A percentile compares a stretch with the other conserved stretches of the same genome.
phyloP scores from a whole-genome alignment of 2,888 invertebrate genomes.

The Ditula angustiorana region DNA sequence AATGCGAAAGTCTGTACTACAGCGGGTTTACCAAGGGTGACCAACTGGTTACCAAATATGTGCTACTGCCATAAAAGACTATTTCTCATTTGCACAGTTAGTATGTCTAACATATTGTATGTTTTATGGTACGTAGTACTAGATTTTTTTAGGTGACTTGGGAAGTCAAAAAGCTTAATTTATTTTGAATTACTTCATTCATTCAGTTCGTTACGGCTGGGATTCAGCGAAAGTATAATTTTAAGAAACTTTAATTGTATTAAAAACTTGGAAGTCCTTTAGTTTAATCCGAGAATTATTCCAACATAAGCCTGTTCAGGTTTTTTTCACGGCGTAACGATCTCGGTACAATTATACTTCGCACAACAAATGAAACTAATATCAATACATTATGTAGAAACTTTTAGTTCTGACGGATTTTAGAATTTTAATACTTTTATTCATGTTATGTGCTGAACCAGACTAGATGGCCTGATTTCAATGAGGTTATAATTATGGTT shows the following conservation, averaged over 20 bases:
- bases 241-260: not conserved
- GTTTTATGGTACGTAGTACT: too few relatives aligned
- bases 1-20: too few relatives aligned
- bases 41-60: too few relatives aligned
- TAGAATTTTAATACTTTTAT: too few relatives aligned
- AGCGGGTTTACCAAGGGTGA: too few relatives aligned
- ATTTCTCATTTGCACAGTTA: too few relatives aligned
- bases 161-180: not conserved
- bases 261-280: not conserved
- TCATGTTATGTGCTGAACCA: too few relatives aligned
- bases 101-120: too few relatives aligned
- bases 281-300: not conserved
- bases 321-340: not conserved
- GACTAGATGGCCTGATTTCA: too few relatives aligned
- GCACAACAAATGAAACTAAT: conserved; percentile 2
- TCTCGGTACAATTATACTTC: not conserved
- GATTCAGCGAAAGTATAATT: not conserved
- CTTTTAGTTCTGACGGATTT: not conserved
- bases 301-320: not conserved
- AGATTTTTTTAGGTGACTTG: not conserved
- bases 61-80: too few relatives aligned
- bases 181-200: not conserved
- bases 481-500: too few relatives aligned
- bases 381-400: conserved; percentile 3
- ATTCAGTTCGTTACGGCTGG: not conserved